Base-by-base conservation (phyloP, 2,797 vertebrate species). In the Rhinella marina region DNA sequence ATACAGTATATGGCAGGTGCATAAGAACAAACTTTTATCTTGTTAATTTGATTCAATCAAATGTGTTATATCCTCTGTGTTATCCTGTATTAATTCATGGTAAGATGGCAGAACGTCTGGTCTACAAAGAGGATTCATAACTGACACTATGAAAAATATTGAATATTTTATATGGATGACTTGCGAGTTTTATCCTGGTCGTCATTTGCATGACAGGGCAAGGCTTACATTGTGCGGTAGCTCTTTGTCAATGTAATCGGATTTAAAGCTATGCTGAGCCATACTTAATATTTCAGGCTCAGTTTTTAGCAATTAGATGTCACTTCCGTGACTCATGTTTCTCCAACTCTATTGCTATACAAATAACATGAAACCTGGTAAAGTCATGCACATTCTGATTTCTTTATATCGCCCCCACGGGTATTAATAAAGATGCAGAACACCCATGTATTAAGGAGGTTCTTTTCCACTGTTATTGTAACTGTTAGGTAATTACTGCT, bases 11-110 rank as follows among this genome's bases (percentile, higher is more conserved):
- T 41, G 41, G 1, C 10, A n/a, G 25, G 62, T 27, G 52, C n/a
- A 82, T 16, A 72, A 57, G 19, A 83, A 23, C 81, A 57, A 82
- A 57, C 9, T 72, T 50, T 81, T 77, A 81, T 54, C 56, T 9
- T 62, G 77, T 16, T 81, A 81, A 81, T 81, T 75, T n/a, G n/a
- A 81, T 81, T 87, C n/a, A 52, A 48, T 75, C 59, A 86, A 72
- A 73, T 81, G 85, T 86, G 78, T 59, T 80, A 72, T 61, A 59
- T 72, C 62, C 19, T 73, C 61, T 81, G 52, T n/a, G 32, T 82
- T 82, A 23, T 56, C 50, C n/a, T 32, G 50, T 59, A 56, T 41
- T 21, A 68, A 76, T 82, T 61, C 41, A 62, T 73, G 75, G 70
- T 68, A 66, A 70, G 59, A 48, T 79, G 50, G 56, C 66, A 81